Percentiles rank a stretch among this genome's conserved stretches.
These are phyloP conservation scores for Diprion similis DNA, from an alignment of 1,140 invertebrate species.

Conservation along the genomic window DNA sequence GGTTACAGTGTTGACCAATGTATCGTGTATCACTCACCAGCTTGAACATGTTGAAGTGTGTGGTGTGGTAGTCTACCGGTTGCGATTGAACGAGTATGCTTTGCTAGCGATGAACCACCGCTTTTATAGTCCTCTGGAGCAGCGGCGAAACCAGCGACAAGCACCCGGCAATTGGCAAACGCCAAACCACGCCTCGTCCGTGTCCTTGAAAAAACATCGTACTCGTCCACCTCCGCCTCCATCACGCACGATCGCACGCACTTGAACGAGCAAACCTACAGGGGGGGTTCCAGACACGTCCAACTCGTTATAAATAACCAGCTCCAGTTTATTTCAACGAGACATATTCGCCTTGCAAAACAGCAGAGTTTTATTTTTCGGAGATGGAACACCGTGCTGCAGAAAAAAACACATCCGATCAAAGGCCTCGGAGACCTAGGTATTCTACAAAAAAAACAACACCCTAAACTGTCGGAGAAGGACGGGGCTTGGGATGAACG, in stretches of 20 bases:
- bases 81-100: slow-evolving; percentile 54
- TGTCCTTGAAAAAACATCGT: neutral
- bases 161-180: neutral
- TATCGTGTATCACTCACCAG: slow-evolving; percentile 41
- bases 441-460: too few species aligned
- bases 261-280: slow-evolving; percentile 22
- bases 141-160: slow-evolving; percentile 21
- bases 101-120: slow-evolving; percentile 43
- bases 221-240: neutral
- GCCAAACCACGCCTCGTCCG: neutral
- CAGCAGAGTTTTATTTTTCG: too few species aligned
- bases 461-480: too few species aligned
- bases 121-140: slow-evolving; percentile 47
- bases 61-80: slow-evolving; percentile 52
- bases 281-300: slow-evolving; percentile 36
- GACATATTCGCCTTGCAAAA: too few species aligned
- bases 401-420: too few species aligned
- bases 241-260: neutral
- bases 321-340: too few species aligned
- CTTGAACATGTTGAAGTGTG: slow-evolving; percentile 50
- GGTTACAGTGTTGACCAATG: too few species aligned
- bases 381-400: too few species aligned
- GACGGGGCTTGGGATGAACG: too few species aligned
- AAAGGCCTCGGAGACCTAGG: too few species aligned
- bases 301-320: neutral